Evolutionary conservation across 2,113 vertebrate genomes (phyloP).

Genomic region (Conger conger): DNA sequence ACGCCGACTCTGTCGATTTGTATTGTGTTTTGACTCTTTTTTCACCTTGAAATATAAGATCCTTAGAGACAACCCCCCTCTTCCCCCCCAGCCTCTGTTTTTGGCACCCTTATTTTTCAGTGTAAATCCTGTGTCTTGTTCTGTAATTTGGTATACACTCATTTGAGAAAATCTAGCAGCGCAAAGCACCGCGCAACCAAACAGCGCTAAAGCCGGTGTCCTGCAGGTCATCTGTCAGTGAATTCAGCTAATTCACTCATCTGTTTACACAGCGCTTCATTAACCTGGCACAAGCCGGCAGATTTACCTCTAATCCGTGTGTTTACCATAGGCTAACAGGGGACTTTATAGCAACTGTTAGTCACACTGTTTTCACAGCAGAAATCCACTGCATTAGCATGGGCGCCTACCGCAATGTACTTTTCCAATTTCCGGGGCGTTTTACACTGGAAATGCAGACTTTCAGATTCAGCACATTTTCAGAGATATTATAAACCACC

Average conservation of each 20-base stretch:
- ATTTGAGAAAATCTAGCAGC: background rate
- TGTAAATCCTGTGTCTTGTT: background rate
- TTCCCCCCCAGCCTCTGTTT: background rate
- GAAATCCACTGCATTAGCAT: too few relatives aligned
- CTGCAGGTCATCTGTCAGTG: background rate
- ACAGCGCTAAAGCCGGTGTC: background rate
- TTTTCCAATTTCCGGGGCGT: background rate
- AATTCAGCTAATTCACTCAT: background rate
- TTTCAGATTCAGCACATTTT: background rate
- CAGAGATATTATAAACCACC: background rate
- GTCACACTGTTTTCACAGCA: background rate
- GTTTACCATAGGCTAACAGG: background rate
- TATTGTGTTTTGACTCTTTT: conserved; percentile 79
- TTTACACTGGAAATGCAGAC: background rate
- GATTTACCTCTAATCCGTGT: background rate
- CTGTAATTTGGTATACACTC: background rate
- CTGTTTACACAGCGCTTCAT: background rate
- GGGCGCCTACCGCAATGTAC: too few relatives aligned
- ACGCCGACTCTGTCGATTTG: conserved; percentile 81
- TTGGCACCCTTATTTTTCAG: background rate
- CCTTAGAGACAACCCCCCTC: conserved; percentile 9
- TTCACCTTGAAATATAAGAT: conserved; percentile 91
- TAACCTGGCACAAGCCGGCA: conserved; percentile 19
- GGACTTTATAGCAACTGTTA: background rate
- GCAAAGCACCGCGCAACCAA: background rate